Evolutionary conservation across 2,113 vertebrate species (phyloP), one percentile per base, ranked within the genome.

Genomic region (Copsychus sechellarum): DNA sequence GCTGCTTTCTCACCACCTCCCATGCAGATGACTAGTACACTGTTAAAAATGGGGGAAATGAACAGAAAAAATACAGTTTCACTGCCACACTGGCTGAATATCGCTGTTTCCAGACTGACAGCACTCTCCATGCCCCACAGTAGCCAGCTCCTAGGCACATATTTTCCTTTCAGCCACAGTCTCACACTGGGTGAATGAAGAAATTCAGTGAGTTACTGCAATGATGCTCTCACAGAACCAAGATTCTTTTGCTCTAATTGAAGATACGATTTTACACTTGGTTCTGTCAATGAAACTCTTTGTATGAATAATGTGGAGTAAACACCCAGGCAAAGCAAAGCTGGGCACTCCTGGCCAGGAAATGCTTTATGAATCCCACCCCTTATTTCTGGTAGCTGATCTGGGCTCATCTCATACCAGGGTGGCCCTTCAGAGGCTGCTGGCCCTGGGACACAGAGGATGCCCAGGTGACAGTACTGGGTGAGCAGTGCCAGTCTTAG

Each of bases 381-480:
- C 14, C 18, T 17, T 8, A 45, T 18, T 18, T 53, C 67, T 12
- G 36, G 13, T 6, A 51, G 38, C 24, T 69, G 57, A 9, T 26
- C 7, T 18, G 54, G 57, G 62, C n/a, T 80, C 57, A 15, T 14
- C 66, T 72, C 67, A 45, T 13, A 3, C 29, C 0, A 2, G 11
- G 21, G 31, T 28, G 34, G 43, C 24, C 57, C 47, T 45, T 45
- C 47, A 66, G 67, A 67, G 20, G 28, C 36, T 4, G 2, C 1
- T 10, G 18, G 15, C 62, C 62, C 19, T 3, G 47, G 8, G 40
- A 29, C 50, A 58, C 54, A 40, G 48, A 47, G 45, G 43, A 69
- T 19, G 33, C 47, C 24, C 2, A 3, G 6, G 57, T 12, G 58
- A 45, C 58, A 65, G 42, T 2, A 28, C 26, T 1, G 0, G 40